A percentile compares a stretch with the other conserved stretches of the same genome.
These are phyloP conservation scores for Ciconia boyciana DNA, from an alignment of 2,113 vertebrate species.

Conservation along the genomic window DNA sequence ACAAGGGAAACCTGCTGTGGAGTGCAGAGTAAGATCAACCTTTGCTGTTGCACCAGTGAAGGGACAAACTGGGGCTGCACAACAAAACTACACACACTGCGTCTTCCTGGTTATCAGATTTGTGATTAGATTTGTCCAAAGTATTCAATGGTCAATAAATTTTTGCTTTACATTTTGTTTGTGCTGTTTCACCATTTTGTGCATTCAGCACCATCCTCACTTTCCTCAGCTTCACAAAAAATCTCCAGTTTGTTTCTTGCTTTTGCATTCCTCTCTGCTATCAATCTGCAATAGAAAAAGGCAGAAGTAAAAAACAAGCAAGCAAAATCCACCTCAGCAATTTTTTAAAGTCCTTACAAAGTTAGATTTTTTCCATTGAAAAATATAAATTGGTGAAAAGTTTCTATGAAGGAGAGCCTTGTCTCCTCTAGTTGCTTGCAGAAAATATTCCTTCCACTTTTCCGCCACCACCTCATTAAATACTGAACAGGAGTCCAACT, in stretches of 20 bases:
- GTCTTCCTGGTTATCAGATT: background rate
- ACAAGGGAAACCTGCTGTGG: background rate
- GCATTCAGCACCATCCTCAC: background rate
- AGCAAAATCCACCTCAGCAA: background rate
- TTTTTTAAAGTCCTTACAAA: background rate
- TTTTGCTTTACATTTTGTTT: background rate
- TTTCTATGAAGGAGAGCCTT: background rate
- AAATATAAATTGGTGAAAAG: background rate
- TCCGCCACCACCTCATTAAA: background rate
- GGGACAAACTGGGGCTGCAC: background rate
- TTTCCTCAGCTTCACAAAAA: background rate
- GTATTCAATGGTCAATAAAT: background rate
- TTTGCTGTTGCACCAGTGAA: background rate
- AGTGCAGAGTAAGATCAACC: background rate
- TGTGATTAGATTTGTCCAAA: background rate
- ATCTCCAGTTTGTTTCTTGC: background rate
- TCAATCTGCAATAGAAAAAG: background rate
- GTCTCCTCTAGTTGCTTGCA: background rate
- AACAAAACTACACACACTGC: fast-evolving
- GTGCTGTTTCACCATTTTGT: background rate
- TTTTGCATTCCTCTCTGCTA: background rate
- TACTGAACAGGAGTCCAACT: background rate
- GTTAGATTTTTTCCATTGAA: background rate
- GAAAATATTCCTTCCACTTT: background rate
- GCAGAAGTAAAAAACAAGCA: background rate